phyloP scores from a whole-genome alignment of 1,140 invertebrate species.

The Neodiprion virginianus region DNA sequence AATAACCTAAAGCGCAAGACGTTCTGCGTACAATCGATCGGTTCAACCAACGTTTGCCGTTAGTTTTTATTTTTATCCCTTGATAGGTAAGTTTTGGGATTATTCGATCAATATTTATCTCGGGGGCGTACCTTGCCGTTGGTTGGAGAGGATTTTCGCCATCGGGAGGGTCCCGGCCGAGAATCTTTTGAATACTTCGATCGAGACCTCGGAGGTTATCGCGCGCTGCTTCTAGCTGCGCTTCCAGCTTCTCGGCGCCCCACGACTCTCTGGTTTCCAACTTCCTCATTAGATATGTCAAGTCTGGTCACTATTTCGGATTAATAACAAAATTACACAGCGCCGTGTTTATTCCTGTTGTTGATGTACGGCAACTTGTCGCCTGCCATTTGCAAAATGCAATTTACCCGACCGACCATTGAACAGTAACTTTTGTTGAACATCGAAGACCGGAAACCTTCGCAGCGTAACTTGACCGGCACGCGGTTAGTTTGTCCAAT shows the following conservation, averaged over 20 bases:
- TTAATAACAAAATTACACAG: background rate
- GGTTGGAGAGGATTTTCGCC: constrained; percentile 51
- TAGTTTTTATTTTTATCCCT: too few relatives aligned
- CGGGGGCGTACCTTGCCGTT: constrained; percentile 43
- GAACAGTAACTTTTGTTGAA: background rate
- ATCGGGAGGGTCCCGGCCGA: constrained; percentile 58
- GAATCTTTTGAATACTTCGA: constrained; percentile 58
- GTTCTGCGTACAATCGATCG: too few relatives aligned
- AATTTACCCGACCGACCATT: background rate
- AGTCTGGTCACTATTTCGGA: background rate
- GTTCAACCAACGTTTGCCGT: too few relatives aligned
- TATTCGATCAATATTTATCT: too few relatives aligned
- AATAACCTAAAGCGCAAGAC: too few relatives aligned
- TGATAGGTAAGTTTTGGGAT: too few relatives aligned
- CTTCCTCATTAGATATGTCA: constrained; percentile 45
- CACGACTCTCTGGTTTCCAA: constrained; percentile 52
- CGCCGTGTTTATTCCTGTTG: background rate
- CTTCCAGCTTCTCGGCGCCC: constrained; percentile 54
- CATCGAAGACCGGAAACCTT: background rate
- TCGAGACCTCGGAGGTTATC: constrained; percentile 56
- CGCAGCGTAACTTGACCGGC: too few relatives aligned
- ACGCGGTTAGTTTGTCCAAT: too few relatives aligned
- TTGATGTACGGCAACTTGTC: background rate
- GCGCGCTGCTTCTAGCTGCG: constrained; percentile 54
- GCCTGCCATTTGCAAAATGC: background rate